Conservation (phyloP, 2,113 vertebrate genomes). For the Pterocles orientalis region DNA sequence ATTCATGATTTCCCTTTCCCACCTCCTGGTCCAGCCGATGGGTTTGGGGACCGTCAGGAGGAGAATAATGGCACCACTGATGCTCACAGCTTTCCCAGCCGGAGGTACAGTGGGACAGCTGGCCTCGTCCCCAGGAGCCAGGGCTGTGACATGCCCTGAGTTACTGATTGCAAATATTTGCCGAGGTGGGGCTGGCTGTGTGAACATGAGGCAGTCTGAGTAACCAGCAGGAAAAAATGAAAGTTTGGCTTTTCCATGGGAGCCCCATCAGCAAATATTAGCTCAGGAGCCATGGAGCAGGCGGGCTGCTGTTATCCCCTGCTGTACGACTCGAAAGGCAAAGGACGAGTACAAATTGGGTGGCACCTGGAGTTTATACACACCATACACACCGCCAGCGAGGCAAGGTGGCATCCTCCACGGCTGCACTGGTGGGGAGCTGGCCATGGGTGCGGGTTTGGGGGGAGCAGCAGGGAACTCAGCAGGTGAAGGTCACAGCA, state of each 20-base stretch:
- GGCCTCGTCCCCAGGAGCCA: neutral
- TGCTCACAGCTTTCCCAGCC: neutral
- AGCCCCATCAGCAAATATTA: neutral
- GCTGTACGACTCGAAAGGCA: fast-evolving
- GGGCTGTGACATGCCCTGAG: neutral
- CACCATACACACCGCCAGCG: neutral
- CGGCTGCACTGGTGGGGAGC: neutral
- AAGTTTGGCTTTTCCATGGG: neutral
- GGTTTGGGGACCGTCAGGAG: neutral
- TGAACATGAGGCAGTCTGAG: neutral
- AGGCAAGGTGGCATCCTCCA: neutral
- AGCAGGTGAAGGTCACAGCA: neutral
- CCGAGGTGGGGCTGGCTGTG: neutral
- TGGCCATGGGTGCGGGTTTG: fast-evolving
- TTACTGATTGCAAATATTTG: slow-evolving; percentile 23
- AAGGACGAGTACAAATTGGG: neutral
- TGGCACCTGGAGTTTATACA: neutral
- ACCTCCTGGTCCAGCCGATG: neutral
- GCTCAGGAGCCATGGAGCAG: fast-evolving
- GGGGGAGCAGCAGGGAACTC: neutral
- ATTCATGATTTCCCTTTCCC: neutral
- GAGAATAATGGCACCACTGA: neutral
- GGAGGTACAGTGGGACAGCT: neutral
- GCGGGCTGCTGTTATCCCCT: fast-evolving
- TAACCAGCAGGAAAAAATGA: neutral